Conservation (phyloP, 2,797 vertebrate genomes). For the Melanotaenia trifasciata region DNA sequence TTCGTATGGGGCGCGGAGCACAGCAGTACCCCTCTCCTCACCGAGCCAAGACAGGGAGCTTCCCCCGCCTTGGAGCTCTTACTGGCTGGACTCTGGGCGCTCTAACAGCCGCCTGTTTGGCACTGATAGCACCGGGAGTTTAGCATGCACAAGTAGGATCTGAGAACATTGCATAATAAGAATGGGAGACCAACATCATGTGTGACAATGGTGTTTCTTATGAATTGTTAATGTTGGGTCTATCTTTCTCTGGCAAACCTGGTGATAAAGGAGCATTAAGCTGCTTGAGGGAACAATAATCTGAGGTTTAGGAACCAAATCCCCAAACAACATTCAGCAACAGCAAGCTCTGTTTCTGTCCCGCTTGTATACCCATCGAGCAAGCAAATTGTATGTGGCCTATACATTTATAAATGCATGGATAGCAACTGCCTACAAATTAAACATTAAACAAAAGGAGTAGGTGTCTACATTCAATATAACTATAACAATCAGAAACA, state of each 20-base stretch:
- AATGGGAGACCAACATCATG: conserved; percentile 59
- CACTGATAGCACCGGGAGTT: conserved; percentile 78
- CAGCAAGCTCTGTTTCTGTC: conserved; percentile 29
- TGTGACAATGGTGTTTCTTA: conserved; percentile 73
- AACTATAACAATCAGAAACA: neutral
- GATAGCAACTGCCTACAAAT: neutral
- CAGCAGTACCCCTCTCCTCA: conserved; percentile 28
- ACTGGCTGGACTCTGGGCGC: conserved; percentile 63
- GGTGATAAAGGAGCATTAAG: conserved; percentile 76
- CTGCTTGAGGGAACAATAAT: conserved; percentile 79
- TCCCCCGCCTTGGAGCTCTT: conserved; percentile 60
- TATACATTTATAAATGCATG: neutral
- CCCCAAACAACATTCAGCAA: conserved; percentile 63
- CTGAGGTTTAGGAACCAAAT: conserved; percentile 77
- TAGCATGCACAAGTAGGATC: conserved; percentile 53
- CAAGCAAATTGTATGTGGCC: conserved; percentile 1
- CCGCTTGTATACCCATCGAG: conserved; percentile 20
- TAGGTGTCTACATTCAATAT: neutral
- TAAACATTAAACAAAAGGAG: neutral
- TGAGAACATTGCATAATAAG: conserved; percentile 63
- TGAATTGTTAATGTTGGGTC: conserved; percentile 77
- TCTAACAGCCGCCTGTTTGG: conserved; percentile 75
- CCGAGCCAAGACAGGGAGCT: conserved; percentile 46
- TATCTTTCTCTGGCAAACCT: conserved; percentile 74
- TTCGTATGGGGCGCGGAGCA: neutral